phyloP scores from a whole-genome alignment of 2,888 invertebrate genomes.

The Caenorhabditis sp. region DNA sequence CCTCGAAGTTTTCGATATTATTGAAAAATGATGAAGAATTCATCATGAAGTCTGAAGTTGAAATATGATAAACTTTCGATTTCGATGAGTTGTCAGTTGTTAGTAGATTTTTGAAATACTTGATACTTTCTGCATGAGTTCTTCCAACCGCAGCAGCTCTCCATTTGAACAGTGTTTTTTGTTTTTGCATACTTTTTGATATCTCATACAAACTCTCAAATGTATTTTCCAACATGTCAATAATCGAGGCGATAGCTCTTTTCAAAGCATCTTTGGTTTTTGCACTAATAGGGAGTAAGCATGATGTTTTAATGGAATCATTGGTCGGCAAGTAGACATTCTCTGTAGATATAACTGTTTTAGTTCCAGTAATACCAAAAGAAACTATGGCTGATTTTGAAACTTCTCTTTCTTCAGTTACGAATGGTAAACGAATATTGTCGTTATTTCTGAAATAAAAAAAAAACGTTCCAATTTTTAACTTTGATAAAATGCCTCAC shows the following conservation, averaged over 20 bases:
- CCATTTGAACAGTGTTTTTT: constrained; percentile 42
- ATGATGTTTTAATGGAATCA: background rate
- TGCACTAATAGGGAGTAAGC: constrained; percentile 41
- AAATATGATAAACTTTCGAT: constrained; percentile 16
- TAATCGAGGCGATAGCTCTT: constrained; percentile 11
- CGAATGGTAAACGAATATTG: constrained; percentile 42
- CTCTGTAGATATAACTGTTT: constrained; percentile 35
- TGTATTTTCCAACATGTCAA: constrained; percentile 35
- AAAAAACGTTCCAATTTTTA: background rate
- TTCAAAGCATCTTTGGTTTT: constrained; percentile 41
- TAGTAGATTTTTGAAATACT: constrained; percentile 12
- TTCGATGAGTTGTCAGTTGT: constrained; percentile 6
- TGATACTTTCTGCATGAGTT: constrained; percentile 28
- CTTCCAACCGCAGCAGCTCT: constrained; percentile 33
- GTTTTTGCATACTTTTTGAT: constrained; percentile 40
- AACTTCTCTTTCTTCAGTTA: constrained; percentile 40
- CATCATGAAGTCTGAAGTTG: constrained; percentile 7
- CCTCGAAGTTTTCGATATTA: constrained; percentile 31
- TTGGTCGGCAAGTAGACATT: background rate
- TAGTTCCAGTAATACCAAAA: constrained; percentile 52
- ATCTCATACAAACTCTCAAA: constrained; percentile 36
- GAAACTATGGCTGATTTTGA: constrained; percentile 38
- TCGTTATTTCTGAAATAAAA: constrained; percentile 18
- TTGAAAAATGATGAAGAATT: constrained; percentile 28
- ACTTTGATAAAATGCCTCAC: constrained; percentile 1